Evolutionary conservation across 2,888 invertebrate genomes (phyloP).

Genomic region (Pseudococcus jackbeardsleyi): DNA sequence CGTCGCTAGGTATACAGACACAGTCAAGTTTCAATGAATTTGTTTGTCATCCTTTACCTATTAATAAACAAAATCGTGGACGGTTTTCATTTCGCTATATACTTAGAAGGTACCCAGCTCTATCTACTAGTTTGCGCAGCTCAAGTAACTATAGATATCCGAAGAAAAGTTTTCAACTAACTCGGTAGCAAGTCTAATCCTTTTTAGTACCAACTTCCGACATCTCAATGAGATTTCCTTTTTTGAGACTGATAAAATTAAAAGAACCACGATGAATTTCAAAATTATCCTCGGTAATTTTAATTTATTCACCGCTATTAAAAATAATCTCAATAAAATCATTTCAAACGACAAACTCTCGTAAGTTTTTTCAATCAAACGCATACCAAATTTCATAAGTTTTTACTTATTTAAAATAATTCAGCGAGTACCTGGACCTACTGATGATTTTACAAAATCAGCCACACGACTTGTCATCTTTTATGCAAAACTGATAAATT

Average conservation of each 20-base stretch:
- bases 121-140: neutral
- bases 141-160: neutral
- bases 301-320: neutral
- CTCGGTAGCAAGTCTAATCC: neutral
- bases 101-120: neutral
- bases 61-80: slow-evolving; percentile 39
- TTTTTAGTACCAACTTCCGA: slow-evolving; percentile 8
- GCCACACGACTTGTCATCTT: too few species aligned
- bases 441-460: too few species aligned
- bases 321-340: neutral
- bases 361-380: neutral
- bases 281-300: neutral
- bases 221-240: neutral
- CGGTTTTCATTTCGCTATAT: neutral
- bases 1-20: neutral
- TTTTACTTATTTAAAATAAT: neutral
- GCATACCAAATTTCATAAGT: neutral
- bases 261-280: neutral
- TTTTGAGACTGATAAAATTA: slow-evolving; percentile 5
- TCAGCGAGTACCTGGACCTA: neutral
- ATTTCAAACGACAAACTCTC: neutral
- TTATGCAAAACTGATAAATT: neutral
- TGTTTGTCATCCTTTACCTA: slow-evolving; percentile 26
- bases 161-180: slow-evolving; percentile 1
- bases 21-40: slow-evolving; percentile 9